phyloP scores from a whole-genome alignment of 2,113 vertebrate genomes.

The Trematomus loennbergii region DNA sequence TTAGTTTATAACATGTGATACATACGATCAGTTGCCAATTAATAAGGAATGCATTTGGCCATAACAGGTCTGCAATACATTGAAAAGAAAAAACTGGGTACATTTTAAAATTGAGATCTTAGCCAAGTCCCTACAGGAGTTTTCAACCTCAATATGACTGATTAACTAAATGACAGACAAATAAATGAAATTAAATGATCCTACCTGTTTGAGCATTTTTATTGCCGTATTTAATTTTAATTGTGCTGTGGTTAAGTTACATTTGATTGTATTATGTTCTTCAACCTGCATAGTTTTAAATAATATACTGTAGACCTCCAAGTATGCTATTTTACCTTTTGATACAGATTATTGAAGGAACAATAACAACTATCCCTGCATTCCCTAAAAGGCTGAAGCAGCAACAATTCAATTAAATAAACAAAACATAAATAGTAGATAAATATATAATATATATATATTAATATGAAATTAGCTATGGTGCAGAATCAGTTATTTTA shows the following conservation, averaged over 20 bases:
- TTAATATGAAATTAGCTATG: no score
- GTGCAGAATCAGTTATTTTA: no score
- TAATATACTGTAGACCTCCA: neutral
- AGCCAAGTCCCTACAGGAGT: neutral
- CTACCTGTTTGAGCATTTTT: no score
- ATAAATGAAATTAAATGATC: neutral
- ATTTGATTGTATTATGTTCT: neutral
- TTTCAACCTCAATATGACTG: neutral
- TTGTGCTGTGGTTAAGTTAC: no score
- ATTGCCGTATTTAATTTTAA: no score
- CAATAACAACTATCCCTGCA: neutral
- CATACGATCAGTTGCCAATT: neutral
- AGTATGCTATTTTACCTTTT: neutral
- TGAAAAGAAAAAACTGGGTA: neutral
- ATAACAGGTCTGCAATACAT: neutral
- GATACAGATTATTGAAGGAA: neutral
- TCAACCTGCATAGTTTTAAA: neutral
- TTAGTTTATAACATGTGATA: neutral
- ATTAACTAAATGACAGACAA: neutral
- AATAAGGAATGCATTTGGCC: neutral
- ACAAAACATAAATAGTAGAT: neutral
- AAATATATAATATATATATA: neutral
- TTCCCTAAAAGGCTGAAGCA: neutral
- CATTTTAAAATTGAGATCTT: neutral
- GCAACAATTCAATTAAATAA: neutral